Base-by-base conservation (phyloP, 2,888 invertebrate genomes). In the Minunthozetes semirufus region DNA sequence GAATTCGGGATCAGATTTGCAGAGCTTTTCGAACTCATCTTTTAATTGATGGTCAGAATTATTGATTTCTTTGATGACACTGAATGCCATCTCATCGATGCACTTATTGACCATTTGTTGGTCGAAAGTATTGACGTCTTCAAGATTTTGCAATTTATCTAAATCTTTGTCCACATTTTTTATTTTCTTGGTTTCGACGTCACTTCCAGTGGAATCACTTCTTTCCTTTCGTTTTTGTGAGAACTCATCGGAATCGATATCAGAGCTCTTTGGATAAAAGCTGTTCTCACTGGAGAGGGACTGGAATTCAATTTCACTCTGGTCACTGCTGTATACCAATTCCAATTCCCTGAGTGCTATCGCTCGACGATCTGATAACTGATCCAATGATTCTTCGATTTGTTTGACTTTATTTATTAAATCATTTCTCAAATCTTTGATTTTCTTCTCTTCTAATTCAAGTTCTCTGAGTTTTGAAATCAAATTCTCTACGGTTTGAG, bases 31-130 rank as follows among this genome's bases (percentile, higher is more conserved):
- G 4, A 70, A 70, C 17, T 70, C 48, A 25, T 46, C 70, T 17
- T 70, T 70, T 3, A 70, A 17, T 70, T 17, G 46, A n/a, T 46
- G 17, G 19, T 70, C 48, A 6, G 70, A 27, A 25, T 27, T 27
- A 13, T 11, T 46, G 1, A 70, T 70, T n/a, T 70, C 70, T 70
- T 70, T 42, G 19, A 70, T 70, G 1, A 42, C 70, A 46, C 27
- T 70, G 25, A 9, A 46, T 2, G 70, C 70, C 70, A 70, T 70
- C 17, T 70, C 70, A 13, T 70, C 70, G 22, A 70, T 70, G 15
- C 42, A 70, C 48, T 70, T 70, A 48, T 70, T 70, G 25, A 70
- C 70, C 70, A 70, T 70, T 22, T 48, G 17, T 27, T 70, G 70
- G 15, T 70, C 70, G 6, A 70, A 70, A 70, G 4, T 5, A 48